A percentile compares a stretch with the other conserved stretches of the same genome.
phyloP scores from a whole-genome alignment of 2,797 vertebrate genomes.

The Sebastes melanostomus region DNA sequence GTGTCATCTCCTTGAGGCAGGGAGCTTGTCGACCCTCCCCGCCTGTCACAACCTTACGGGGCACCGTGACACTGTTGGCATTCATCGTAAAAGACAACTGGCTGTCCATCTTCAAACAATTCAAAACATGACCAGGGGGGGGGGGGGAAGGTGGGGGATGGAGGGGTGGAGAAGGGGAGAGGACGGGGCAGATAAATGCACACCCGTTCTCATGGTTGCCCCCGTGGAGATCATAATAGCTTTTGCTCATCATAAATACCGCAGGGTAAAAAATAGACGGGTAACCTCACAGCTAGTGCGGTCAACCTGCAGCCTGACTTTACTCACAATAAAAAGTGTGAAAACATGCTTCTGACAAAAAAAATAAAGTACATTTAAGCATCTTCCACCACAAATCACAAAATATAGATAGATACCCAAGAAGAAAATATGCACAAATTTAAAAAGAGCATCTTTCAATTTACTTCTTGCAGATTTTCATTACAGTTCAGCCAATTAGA shows the following conservation, averaged over 20 bases:
- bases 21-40: slow-evolving; percentile 30
- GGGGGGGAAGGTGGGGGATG: not conserved
- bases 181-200: slow-evolving; percentile 27
- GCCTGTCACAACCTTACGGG: slow-evolving; percentile 51
- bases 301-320: slow-evolving; percentile 5
- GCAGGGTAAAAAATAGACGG: slow-evolving; percentile 49
- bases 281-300: not conserved
- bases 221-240: slow-evolving; percentile 57
- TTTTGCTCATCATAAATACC: slow-evolving; percentile 63
- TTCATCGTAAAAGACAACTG: slow-evolving; percentile 76
- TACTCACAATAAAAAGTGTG: not conserved
- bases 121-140: slow-evolving; percentile 54
- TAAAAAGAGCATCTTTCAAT: not conserved
- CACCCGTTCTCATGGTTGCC: slow-evolving; percentile 45
- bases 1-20: slow-evolving; percentile 29
- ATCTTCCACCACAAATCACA: not conserved
- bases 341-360: not conserved
- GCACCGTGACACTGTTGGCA: slow-evolving; percentile 60
- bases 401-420: not conserved
- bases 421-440: not conserved
- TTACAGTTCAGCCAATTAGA: not conserved
- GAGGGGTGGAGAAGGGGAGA: not conserved
- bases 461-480: not conserved
- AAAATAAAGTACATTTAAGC: not conserved
- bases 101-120: slow-evolving; percentile 74